Evolutionary conservation across 2,113 vertebrate genomes (phyloP).

Genomic region (Diadophis punctatus): DNA sequence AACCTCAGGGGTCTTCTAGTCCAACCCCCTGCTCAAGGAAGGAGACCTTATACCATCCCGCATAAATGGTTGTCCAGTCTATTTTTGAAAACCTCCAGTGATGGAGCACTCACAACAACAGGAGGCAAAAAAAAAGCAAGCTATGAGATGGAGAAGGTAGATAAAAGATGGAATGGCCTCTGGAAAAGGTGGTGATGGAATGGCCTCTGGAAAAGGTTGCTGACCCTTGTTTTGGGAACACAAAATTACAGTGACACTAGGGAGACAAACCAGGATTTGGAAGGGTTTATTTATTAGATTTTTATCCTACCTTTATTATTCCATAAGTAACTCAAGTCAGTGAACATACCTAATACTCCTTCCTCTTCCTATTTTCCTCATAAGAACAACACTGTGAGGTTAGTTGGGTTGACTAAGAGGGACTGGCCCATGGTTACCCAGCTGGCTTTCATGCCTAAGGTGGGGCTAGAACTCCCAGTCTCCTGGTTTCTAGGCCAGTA

Average conservation of each 20-base stretch:
- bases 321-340: background rate
- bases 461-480: background rate
- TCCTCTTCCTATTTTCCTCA: background rate
- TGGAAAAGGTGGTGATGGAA: background rate
- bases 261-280: background rate
- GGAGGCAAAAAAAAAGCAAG: background rate
- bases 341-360: background rate
- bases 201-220: background rate
- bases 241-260: background rate
- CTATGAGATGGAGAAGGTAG: background rate
- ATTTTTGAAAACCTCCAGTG: background rate
- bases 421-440: background rate
- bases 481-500: background rate
- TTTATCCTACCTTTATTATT: background rate
- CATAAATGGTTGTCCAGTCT: background rate
- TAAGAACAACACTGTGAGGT: background rate
- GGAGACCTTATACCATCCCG: background rate
- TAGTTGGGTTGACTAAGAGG: background rate
- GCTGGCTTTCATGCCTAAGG: background rate
- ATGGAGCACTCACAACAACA: background rate
- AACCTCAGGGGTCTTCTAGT: background rate
- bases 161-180: background rate
- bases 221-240: background rate
- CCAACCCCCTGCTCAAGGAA: background rate
- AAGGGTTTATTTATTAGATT: background rate